Evolutionary conservation across 2,113 vertebrate species (phyloP).

Genomic region (Piprites chloris): DNA sequence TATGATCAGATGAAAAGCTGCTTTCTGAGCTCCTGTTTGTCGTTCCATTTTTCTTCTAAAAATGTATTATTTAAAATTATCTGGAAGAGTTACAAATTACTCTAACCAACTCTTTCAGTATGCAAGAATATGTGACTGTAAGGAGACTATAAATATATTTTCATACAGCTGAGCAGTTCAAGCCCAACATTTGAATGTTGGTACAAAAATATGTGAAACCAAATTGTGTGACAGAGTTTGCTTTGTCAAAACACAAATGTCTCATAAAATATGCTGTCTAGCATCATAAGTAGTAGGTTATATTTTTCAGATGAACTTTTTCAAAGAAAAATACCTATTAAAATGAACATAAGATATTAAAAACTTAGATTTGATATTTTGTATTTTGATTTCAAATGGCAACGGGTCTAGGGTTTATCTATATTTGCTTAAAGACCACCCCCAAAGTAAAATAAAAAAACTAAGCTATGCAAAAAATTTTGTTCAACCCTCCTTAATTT

Average conservation of each 20-base stretch:
- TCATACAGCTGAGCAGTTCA: slow-evolving; percentile 46
- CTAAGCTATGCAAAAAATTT: not conserved
- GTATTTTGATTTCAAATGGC: not conserved
- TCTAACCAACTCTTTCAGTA: not conserved
- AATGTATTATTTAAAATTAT: not conserved
- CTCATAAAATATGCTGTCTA: slow-evolving; percentile 54
- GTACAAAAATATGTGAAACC: slow-evolving; percentile 45
- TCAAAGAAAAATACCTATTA: not conserved
- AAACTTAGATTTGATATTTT: not conserved
- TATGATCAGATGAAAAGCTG: not conserved
- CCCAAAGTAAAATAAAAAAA: not conserved
- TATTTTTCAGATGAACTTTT: not conserved
- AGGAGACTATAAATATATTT: slow-evolving; percentile 51
- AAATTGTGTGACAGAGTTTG: slow-evolving; percentile 55
- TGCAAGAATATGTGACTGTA: not conserved
- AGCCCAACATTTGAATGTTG: slow-evolving; percentile 56
- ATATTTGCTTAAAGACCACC: not conserved
- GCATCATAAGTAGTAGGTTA: not conserved
- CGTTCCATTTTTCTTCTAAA: not conserved
- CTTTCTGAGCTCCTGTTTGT: not conserved
- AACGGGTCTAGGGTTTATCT: not conserved
- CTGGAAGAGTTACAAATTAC: slow-evolving; percentile 25
- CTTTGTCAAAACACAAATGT: slow-evolving; percentile 68
- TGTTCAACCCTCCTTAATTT: not conserved
- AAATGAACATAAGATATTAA: not conserved